Evolutionary conservation across 2,888 invertebrate genomes (phyloP).

Genomic region (Apamea sordens): DNA sequence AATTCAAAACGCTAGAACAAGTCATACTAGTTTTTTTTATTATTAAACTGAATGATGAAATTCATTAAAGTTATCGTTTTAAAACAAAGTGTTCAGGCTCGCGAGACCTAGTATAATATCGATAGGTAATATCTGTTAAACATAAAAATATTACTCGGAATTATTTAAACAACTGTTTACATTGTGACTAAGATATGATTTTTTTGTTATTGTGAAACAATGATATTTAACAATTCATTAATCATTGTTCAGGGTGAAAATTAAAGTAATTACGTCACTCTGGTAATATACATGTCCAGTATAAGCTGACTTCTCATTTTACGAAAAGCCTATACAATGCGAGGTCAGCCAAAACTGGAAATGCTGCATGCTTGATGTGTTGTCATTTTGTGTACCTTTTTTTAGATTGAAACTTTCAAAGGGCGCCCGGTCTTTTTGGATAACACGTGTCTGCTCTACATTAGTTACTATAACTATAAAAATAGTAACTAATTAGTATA

Average conservation of each 20-base stretch:
- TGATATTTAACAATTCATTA: background rate
- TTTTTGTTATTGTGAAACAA: background rate
- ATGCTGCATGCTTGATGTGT: too few species aligned
- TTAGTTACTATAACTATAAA: too few species aligned
- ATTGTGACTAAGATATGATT: conserved; percentile 9
- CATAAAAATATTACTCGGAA: conserved; percentile 4
- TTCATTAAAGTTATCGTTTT: conserved; percentile 41
- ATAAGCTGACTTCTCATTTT: too few species aligned
- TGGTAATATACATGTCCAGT: too few species aligned
- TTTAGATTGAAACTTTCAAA: too few species aligned
- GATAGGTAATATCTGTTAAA: conserved; percentile 12
- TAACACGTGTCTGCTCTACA: too few species aligned
- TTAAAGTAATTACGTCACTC: too few species aligned
- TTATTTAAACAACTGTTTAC: background rate
- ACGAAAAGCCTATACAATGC: too few species aligned
- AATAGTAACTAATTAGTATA: too few species aligned
- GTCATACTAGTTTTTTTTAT: conserved; percentile 33
- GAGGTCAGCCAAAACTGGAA: too few species aligned
- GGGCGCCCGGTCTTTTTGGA: too few species aligned
- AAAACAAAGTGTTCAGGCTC: conserved; percentile 20
- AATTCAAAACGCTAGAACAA: conserved; percentile 40
- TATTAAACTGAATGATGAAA: conserved; percentile 58
- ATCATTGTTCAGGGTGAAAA: background rate
- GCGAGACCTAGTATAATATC: background rate
- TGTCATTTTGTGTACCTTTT: too few species aligned